Percentiles rank a stretch among this genome's conserved stretches.
These are phyloP conservation scores for Dysidea cf. avara DNA, from an alignment of 37 sponge, comb jelly and placozoan species.

Conservation along the genomic window DNA sequence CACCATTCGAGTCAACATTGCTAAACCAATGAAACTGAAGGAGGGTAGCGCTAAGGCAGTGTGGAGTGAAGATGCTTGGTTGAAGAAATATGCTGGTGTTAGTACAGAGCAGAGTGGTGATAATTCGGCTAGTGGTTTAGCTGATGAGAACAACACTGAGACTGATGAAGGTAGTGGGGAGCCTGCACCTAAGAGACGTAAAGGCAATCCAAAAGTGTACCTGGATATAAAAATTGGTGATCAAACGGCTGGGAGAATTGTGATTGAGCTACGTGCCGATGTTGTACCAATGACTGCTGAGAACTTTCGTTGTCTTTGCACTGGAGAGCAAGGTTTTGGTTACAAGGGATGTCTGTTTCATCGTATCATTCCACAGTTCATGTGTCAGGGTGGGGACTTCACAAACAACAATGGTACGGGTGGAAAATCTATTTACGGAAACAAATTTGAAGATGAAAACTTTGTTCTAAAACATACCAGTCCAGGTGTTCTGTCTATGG, in stretches of 20 bases:
- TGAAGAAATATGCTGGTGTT: constrained; percentile 83
- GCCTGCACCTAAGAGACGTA: constrained; percentile 57
- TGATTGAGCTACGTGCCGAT: constrained; percentile 77
- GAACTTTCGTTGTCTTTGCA: constrained; percentile 91
- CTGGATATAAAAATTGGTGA: constrained; percentile 80
- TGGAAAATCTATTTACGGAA: constrained; percentile 95
- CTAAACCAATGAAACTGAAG: constrained; percentile 89
- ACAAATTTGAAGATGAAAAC: constrained; percentile 96
- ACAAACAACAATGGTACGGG: constrained; percentile 91
- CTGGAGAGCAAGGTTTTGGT: constrained; percentile 95
- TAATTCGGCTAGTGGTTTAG: constrained; percentile 3
- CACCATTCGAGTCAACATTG: constrained; percentile 89
- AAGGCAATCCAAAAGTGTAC: constrained; percentile 55
- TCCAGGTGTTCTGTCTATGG: constrained; percentile 91
- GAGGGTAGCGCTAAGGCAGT: constrained; percentile 87
- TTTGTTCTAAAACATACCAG: constrained; percentile 90
- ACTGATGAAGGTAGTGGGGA: constrained; percentile 47
- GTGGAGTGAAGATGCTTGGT: constrained; percentile 96
- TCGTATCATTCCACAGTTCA: constrained; percentile 96
- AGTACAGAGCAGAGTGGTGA: constrained; percentile 39
- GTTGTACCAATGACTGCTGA: constrained; percentile 78
- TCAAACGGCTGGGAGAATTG: constrained; percentile 61
- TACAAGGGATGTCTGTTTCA: constrained; percentile 94
- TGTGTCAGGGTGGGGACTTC: constrained; percentile 96
- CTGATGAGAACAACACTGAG: constrained; percentile 8